Evolutionary conservation across 1,140 invertebrate species (phyloP).

Genomic region (Magallana gigas): DNA sequence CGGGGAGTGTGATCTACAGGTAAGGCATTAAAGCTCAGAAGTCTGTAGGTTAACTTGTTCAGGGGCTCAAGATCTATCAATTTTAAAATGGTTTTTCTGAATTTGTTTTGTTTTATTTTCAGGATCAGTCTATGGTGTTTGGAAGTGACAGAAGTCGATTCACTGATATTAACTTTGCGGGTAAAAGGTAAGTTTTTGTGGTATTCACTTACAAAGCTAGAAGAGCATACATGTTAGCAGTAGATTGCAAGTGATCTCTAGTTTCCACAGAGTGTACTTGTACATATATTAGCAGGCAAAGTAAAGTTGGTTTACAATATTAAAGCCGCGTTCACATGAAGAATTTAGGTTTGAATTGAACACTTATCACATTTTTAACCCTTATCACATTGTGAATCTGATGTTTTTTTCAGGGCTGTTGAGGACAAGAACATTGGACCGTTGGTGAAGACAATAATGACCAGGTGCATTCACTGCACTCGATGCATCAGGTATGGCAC

Average conservation of each 20-base stretch:
- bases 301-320: too few relatives aligned
- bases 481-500: constrained; percentile 90
- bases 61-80: too few relatives aligned
- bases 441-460: constrained; percentile 99
- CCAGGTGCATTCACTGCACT: constrained; percentile 99
- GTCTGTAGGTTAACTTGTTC: too few relatives aligned
- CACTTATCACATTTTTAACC: background rate
- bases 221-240: too few relatives aligned
- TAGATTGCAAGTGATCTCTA: too few relatives aligned
- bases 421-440: constrained; percentile 99
- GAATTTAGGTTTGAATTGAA: too few relatives aligned
- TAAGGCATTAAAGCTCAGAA: background rate
- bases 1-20: constrained; percentile 77
- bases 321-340: too few relatives aligned
- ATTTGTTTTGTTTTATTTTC: constrained; percentile 69
- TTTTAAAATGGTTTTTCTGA: too few relatives aligned
- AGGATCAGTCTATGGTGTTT: constrained; percentile 99
- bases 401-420: constrained; percentile 87
- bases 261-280: too few relatives aligned
- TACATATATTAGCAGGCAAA: too few relatives aligned
- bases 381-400: background rate
- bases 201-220: too few relatives aligned
- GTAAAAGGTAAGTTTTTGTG: constrained; percentile 87
- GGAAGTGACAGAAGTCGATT: constrained; percentile 97
- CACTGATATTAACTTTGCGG: constrained; percentile 94